Conservation (phyloP, 2,113 vertebrate species). For the Antennarius striatus region DNA sequence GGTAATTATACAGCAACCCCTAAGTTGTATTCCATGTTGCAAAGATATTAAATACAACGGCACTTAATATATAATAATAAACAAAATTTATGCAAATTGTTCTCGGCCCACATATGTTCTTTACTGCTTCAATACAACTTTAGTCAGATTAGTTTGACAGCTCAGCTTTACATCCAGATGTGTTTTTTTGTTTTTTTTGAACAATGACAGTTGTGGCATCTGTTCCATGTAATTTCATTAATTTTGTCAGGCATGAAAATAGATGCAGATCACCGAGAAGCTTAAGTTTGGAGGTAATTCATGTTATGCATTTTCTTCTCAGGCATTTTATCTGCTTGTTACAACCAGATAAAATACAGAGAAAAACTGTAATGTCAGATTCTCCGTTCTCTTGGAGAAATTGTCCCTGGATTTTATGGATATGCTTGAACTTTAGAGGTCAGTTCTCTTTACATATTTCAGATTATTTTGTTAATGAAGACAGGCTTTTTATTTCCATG, state of each 20-base stretch:
- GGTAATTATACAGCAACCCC: too few species aligned
- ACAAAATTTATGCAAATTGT: too few species aligned
- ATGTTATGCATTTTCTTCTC: constrained; percentile 14
- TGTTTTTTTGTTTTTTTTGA: too few species aligned
- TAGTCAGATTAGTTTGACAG: too few species aligned
- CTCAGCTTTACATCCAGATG: too few species aligned
- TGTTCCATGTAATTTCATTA: constrained; percentile 33
- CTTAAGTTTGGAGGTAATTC: constrained; percentile 38
- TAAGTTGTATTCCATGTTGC: too few species aligned
- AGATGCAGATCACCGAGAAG: constrained; percentile 17
- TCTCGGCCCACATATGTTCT: too few species aligned
- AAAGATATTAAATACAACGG: too few species aligned
- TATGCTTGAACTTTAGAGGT: not conserved
- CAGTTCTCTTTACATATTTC: not conserved
- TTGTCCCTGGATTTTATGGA: constrained; percentile 8
- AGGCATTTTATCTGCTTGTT: constrained; percentile 12
- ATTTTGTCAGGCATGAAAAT: constrained; percentile 28
- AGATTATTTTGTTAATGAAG: constrained; percentile 14
- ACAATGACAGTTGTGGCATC: not conserved
- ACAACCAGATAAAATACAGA: not conserved
- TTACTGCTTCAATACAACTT: too few species aligned
- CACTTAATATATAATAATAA: too few species aligned
- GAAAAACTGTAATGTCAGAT: constrained; percentile 14
- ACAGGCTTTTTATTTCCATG: not conserved
- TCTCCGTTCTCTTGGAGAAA: constrained; percentile 2